phyloP scores from a whole-genome alignment of 2,888 invertebrate species.

The Dioctria linearis region DNA sequence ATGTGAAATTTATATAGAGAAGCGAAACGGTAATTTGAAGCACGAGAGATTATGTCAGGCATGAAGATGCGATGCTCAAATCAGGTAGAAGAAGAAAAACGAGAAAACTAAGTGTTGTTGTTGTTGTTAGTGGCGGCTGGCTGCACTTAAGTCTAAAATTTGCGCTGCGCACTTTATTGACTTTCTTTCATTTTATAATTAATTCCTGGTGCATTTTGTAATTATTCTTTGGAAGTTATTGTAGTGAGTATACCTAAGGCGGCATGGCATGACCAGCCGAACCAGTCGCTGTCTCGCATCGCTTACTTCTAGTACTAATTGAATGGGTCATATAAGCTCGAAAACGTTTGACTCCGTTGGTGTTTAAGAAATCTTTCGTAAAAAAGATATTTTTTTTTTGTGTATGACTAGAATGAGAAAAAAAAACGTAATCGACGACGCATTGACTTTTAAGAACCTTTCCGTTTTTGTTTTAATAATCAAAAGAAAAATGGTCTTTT shows the following conservation, averaged over 20 bases:
- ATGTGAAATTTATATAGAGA: background rate
- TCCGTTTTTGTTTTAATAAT: no score
- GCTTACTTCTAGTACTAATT: background rate
- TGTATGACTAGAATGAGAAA: no score
- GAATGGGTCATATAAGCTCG: background rate
- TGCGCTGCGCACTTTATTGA: background rate
- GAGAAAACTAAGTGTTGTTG: background rate
- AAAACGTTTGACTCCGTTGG: background rate
- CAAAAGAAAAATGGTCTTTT: no score
- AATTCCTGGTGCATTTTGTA: no score
- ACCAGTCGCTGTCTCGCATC: conserved; percentile 1
- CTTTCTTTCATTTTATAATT: background rate
- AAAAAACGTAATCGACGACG: no score
- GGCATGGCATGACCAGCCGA: background rate
- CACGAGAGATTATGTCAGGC: conserved; percentile 26
- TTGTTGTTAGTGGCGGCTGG: background rate
- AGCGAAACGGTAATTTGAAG: conserved; percentile 24
- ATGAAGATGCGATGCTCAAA: conserved; percentile 30
- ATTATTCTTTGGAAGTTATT: background rate
- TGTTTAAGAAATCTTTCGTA: no score
- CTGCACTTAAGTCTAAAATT: conserved; percentile 18
- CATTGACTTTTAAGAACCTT: no score
- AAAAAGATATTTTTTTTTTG: no score
- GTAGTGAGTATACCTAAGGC: background rate
- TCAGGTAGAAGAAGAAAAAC: conserved; percentile 32